Evolutionary conservation across 1,140 invertebrate genomes (phyloP), one percentile per base, ranked within the genome.

Genomic region (Neuroterus valhalla): DNA sequence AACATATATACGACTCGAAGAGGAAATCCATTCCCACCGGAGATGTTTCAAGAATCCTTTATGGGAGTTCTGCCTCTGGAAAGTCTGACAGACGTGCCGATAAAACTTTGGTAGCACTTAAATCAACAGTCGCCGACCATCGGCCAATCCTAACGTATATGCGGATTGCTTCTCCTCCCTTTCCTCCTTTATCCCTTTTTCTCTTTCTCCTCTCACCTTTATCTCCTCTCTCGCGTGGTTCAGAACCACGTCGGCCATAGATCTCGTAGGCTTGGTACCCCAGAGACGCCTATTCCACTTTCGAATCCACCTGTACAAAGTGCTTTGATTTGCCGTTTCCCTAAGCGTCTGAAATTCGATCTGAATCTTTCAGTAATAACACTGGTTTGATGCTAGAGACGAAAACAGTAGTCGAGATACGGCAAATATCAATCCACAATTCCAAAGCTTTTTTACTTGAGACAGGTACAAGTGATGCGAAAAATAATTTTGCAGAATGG

Each of bases 341-440:
- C 42, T 43, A 44, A 19, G 42, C 38, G 44, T 68, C 66, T 43
- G 2, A 17, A 62, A 73, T 55, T 50, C 68, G 14, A 15, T 68
- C 71, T 67, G 66, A 69, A 70, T 73, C 38, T 55, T 66, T 66
- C 38, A 48, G 21, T 55, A 26, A 68, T 43, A 68, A 71, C 70
- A 52, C 50, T 55, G 23, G 19, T 55, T 12, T 55, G n/a, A n/a
- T n/a, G n/a, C n/a, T n/a, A n/a, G n/a, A n/a, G n/a, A n/a, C n/a
- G n/a, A n/a, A n/a, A n/a, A n/a, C n/a, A n/a, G n/a, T n/a, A n/a
- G n/a, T n/a, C n/a, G n/a, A n/a, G n/a, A n/a, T n/a, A n/a, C n/a
- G n/a, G n/a, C n/a, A 31, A 31, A 31, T 31, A 31, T 31, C 5
- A 31, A 31, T 31, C 31, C 21, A 14, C 2, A 12, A 1, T 55